Percentiles rank a stretch among this genome's conserved stretches.
Evolutionary conservation across 2,113 vertebrate species (phyloP).

Genomic region (Dipodomys spectabilis): DNA sequence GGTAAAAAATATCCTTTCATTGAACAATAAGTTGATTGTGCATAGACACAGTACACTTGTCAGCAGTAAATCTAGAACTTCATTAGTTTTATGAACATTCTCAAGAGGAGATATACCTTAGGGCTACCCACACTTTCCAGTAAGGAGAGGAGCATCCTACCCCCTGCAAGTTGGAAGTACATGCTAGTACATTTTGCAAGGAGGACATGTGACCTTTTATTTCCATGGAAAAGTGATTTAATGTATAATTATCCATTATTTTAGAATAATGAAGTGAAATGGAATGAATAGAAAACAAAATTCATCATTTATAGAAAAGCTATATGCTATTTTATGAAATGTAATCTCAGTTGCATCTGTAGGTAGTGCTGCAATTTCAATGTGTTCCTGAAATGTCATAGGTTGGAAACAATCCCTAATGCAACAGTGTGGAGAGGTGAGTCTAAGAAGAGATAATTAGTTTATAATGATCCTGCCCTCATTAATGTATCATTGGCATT

Average conservation of each 20-base stretch:
- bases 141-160: neutral
- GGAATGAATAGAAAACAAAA: neutral
- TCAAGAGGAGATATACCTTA: neutral
- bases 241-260: neutral
- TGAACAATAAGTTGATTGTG: neutral
- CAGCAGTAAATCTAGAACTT: neutral
- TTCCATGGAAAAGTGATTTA: neutral
- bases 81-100: neutral
- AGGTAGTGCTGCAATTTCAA: neutral
- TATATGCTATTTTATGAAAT: neutral
- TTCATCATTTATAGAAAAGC: neutral
- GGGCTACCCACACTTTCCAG: neutral
- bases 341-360: neutral
- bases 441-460: neutral
- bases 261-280: neutral
- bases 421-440: neutral
- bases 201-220: neutral
- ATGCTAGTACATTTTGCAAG: neutral
- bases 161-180: neutral
- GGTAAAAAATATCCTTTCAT: conserved; percentile 41
- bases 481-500: neutral
- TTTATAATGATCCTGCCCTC: neutral
- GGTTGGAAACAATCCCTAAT: neutral
- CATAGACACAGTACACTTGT: neutral
- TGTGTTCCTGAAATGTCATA: neutral